phyloP scores from a whole-genome alignment of 2,888 invertebrate species.

The Trachelus iudaicus region DNA sequence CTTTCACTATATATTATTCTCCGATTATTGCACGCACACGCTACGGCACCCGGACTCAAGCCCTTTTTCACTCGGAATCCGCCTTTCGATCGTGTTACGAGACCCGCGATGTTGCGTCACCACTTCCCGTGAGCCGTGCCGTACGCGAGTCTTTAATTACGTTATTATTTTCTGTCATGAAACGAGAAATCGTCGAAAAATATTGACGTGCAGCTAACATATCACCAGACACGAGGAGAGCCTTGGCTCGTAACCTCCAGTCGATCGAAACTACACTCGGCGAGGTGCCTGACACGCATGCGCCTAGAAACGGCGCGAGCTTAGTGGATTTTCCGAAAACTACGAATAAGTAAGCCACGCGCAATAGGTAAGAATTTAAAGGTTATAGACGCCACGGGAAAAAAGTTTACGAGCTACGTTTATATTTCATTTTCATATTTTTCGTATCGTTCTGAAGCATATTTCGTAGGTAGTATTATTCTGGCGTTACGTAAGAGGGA shows the following conservation, averaged over 20 bases:
- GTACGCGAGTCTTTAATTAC: neutral
- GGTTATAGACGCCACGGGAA: neutral
- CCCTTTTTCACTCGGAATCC: neutral
- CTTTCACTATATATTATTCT: neutral
- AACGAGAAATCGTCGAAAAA: constrained; percentile 9
- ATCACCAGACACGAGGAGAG: constrained; percentile 19
- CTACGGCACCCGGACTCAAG: neutral
- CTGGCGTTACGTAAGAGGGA: neutral
- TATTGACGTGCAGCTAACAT: constrained; percentile 15
- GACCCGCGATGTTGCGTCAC: neutral
- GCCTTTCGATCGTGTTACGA: neutral
- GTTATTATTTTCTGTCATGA: constrained; percentile 17
- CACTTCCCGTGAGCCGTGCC: neutral
- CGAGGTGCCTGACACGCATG: constrained; percentile 28
- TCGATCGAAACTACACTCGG: constrained; percentile 49
- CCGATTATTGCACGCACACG: neutral
- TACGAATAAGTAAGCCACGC: neutral
- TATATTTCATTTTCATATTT: neutral
- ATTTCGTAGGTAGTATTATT: neutral
- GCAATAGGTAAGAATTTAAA: neutral
- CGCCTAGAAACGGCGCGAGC: constrained; percentile 36
- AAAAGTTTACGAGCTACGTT: neutral
- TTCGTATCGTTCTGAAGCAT: neutral
- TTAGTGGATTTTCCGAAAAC: constrained; percentile 1
- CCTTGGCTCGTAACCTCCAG: constrained; percentile 32